Evolutionary conservation across 2,797 vertebrate species (phyloP).

Genomic region (Pogonophryne albipinna): DNA sequence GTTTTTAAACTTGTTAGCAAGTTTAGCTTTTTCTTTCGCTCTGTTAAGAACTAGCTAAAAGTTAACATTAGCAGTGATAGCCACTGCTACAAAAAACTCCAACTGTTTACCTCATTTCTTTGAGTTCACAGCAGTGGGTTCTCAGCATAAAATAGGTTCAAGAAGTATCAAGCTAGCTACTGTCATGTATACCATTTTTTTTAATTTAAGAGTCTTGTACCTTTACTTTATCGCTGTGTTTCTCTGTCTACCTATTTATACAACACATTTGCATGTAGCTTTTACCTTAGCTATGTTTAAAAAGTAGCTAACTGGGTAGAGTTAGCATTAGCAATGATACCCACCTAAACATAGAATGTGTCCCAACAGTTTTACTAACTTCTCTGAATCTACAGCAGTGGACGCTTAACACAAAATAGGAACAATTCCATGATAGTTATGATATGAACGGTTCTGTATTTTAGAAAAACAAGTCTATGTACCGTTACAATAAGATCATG

Average conservation of each 20-base stretch:
- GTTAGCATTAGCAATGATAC: background rate
- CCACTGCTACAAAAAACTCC: too few species aligned
- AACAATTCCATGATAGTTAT: background rate
- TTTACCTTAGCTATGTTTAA: background rate
- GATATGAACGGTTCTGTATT: background rate
- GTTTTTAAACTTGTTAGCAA: background rate
- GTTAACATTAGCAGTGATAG: background rate
- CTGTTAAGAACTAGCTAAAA: background rate
- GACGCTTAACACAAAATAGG: background rate
- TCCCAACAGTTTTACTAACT: background rate
- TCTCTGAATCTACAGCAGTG: too few species aligned
- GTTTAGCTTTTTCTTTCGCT: background rate
- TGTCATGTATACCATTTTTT: too few species aligned
- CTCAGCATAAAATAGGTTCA: background rate
- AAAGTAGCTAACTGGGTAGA: background rate
- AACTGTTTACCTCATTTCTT: background rate
- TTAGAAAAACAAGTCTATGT: background rate
- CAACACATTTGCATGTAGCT: background rate
- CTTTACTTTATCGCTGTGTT: background rate
- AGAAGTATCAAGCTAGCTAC: background rate
- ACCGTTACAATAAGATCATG: constrained; percentile 1
- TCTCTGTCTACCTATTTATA: background rate
- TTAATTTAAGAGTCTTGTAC: background rate
- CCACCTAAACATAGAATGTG: too few species aligned
- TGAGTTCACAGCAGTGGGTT: too few species aligned